Evolutionary conservation across 1,140 invertebrate genomes (phyloP).

Genomic region (Polypedilum vanderplanki): DNA sequence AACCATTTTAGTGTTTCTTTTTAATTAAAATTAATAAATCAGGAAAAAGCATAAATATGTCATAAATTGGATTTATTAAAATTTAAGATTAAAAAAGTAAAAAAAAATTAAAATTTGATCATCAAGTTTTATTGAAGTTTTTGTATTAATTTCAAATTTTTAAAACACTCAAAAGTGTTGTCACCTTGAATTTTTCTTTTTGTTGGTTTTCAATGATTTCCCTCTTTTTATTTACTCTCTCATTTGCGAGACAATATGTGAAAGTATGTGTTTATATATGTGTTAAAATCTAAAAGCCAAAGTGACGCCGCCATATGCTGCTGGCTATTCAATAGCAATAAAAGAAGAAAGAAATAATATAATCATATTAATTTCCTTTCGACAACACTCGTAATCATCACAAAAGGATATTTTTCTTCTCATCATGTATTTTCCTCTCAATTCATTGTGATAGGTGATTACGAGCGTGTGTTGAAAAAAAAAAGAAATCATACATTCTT

Average conservation of each 20-base stretch:
- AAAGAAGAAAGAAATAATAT: neutral
- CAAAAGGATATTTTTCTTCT: neutral
- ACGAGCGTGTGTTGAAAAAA: neutral
- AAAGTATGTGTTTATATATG: neutral
- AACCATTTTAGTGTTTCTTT: too few relatives aligned
- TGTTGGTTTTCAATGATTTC: too few relatives aligned
- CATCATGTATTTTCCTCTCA: neutral
- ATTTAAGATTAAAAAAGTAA: too few relatives aligned
- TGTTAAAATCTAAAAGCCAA: neutral
- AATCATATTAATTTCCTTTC: neutral
- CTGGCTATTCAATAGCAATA: neutral
- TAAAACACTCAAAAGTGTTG: too few relatives aligned
- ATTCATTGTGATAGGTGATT: neutral
- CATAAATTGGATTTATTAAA: too few relatives aligned
- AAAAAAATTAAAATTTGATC: too few relatives aligned
- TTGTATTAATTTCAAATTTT: too few relatives aligned
- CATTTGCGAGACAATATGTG: neutral
- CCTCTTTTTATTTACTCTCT: constrained; percentile 1
- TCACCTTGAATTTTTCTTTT: neutral
- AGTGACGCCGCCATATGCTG: neutral
- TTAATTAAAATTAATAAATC: too few relatives aligned
- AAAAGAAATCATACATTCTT: too few relatives aligned
- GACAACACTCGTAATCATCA: neutral
- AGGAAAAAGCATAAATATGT: too few relatives aligned
- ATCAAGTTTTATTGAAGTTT: too few relatives aligned